Percentiles rank a stretch among this genome's conserved stretches.
Evolutionary conservation across 2,888 invertebrate species (phyloP).

Genomic region (Meganola albula): DNA sequence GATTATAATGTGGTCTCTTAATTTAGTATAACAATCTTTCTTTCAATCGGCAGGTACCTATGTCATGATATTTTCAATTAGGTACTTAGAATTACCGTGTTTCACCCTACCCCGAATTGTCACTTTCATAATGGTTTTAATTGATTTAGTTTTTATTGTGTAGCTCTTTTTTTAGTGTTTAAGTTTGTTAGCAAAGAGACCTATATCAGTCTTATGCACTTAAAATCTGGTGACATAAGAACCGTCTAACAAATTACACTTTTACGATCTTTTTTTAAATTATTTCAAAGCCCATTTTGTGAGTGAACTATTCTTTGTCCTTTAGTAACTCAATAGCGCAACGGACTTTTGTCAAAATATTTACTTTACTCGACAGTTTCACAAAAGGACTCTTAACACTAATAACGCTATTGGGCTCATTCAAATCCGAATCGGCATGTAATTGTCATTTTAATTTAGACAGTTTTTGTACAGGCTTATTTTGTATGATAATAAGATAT

Average conservation of each 20-base stretch:
- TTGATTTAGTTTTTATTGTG: too few relatives aligned
- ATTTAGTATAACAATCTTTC: too few relatives aligned
- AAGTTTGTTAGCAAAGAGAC: too few relatives aligned
- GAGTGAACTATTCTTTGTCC: conserved; percentile 50
- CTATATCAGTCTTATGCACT: too few relatives aligned
- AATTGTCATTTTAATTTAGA: conserved; percentile 68
- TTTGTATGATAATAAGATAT: conserved; percentile 48
- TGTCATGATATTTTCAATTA: too few relatives aligned
- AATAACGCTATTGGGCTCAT: conserved; percentile 61
- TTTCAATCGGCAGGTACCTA: too few relatives aligned
- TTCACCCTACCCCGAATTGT: too few relatives aligned
- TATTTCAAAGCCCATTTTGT: conserved; percentile 41
- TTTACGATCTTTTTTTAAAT: conserved; percentile 20
- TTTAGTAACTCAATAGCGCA: conserved; percentile 66
- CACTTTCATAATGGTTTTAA: too few relatives aligned
- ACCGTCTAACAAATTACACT: conserved; percentile 15
- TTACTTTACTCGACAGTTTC: conserved; percentile 55
- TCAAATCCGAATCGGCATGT: conserved; percentile 43
- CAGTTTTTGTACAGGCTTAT: conserved; percentile 39
- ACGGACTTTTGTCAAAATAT: conserved; percentile 74
- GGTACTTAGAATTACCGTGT: too few relatives aligned
- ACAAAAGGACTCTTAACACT: conserved; percentile 63
- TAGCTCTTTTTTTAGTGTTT: too few relatives aligned
- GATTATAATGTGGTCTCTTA: too few relatives aligned
- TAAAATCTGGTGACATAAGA: too few relatives aligned